Evolutionary conservation across 2,113 vertebrate genomes (phyloP).

Genomic region (Colius striatus): DNA sequence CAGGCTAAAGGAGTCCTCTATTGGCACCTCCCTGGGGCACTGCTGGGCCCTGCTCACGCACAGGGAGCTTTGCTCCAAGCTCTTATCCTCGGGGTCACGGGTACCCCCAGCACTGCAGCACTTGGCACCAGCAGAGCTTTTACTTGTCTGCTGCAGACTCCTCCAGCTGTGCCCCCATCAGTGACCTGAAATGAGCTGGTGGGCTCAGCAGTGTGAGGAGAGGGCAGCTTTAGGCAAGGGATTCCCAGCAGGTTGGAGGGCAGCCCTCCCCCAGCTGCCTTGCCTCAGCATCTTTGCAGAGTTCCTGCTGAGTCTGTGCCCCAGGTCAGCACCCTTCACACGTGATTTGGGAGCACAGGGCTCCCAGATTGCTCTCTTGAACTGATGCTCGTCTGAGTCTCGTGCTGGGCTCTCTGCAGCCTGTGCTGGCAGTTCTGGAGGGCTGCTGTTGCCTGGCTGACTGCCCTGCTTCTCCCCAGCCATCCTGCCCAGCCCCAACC

Average conservation of each 20-base stretch:
- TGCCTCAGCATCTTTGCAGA: not conserved
- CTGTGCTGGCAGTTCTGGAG: not conserved
- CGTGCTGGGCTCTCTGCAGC: not conserved
- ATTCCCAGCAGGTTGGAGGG: not conserved
- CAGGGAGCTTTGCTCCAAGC: not conserved
- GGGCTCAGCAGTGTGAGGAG: rapidly evolving
- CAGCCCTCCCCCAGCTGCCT: not conserved
- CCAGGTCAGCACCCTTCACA: not conserved
- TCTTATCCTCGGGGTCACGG: not conserved
- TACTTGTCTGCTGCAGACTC: not conserved
- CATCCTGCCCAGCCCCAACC: rapidly evolving
- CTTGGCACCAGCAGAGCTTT: not conserved
- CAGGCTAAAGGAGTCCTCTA: not conserved
- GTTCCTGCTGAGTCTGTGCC: rapidly evolving
- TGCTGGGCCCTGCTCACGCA: not conserved
- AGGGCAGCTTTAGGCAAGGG: not conserved
- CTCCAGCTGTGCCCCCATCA: not conserved
- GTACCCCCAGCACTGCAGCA: not conserved
- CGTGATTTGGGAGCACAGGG: not conserved
- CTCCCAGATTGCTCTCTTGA: rapidly evolving
- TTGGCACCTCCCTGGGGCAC: rapidly evolving
- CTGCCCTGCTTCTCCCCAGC: not conserved
- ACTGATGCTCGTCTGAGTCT: not conserved
- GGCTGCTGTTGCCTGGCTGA: rapidly evolving
- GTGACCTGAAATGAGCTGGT: rapidly evolving